phyloP scores from a whole-genome alignment of 2,888 invertebrate genomes.

The Caenorhabditis angaria region DNA sequence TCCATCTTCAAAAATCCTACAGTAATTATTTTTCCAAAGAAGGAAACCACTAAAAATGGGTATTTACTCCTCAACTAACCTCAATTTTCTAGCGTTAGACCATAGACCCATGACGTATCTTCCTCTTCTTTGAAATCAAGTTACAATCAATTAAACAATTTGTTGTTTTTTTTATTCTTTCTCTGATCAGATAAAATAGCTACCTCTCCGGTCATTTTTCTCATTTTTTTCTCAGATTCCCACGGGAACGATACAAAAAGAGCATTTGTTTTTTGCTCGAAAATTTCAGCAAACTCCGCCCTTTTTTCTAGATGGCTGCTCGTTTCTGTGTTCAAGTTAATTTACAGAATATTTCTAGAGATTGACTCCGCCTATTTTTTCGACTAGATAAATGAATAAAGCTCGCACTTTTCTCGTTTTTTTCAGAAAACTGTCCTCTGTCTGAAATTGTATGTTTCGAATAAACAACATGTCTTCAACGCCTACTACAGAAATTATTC shows the following conservation, averaged over 20 bases:
- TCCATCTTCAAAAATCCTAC: too few relatives aligned
- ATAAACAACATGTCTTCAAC: not conserved
- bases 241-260: too few relatives aligned
- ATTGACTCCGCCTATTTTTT: not conserved
- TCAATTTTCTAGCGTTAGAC: not conserved
- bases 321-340: not conserved
- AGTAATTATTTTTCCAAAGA: too few relatives aligned
- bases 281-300: not conserved
- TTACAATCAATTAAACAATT: not conserved
- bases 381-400: not conserved
- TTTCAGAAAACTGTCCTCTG: not conserved
- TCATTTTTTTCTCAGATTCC: too few relatives aligned
- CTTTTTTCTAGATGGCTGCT: not conserved
- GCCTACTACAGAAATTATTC: not conserved
- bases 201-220: not conserved
- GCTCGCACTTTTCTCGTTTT: not conserved
- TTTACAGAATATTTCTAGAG: not conserved
- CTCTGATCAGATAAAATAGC: not conserved
- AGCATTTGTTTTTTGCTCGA: too few relatives aligned
- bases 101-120: conserved; percentile 4
- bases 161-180: too few relatives aligned
- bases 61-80: not conserved
- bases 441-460: not conserved
- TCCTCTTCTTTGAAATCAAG: not conserved
- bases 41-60: not conserved